Base-by-base conservation (phyloP, 2,113 vertebrate genomes). In the Lontra canadensis region DNA sequence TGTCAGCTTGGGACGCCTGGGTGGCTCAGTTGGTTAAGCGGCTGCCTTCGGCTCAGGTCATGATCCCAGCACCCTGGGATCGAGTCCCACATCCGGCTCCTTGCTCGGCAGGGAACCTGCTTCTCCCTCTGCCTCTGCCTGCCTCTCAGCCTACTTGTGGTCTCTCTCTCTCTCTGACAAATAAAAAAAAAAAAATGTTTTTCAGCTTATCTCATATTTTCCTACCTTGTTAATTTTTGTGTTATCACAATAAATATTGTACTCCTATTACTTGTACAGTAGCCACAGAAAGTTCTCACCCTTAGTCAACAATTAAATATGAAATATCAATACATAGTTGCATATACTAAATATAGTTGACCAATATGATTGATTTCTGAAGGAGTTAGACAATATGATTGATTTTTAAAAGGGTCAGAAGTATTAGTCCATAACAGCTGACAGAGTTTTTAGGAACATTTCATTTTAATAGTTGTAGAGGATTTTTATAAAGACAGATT, bases 141-240 rank as follows among this genome's bases (percentile, higher is more conserved):
- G n/a, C n/a, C n/a, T n/a, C n/a, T n/a, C n/a, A n/a, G n/a, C n/a
- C n/a, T n/a, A n/a, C n/a, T n/a, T n/a, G n/a, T n/a, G n/a, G n/a
- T n/a, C n/a, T n/a, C n/a, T n/a, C n/a, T n/a, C n/a, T n/a, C n/a
- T n/a, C n/a, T n/a, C n/a, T n/a, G n/a, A n/a, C n/a, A n/a, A n/a
- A n/a, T n/a, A n/a, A n/a, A n/a, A n/a, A n/a, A n/a, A n/a, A n/a
- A n/a, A n/a, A n/a, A n/a, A n/a, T n/a, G 71, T 17, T 67, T 94
- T 79, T 84, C 12, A 57, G 79, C 18, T 82, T 39, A 21, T 36
- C 25, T 71, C 65, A 42, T 79, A 90, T 52, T 79, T 96, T 31
- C 57, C 42, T 96, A 91, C 11, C 14, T 82, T 92, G 11, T 69
- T 92, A 82, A 81, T 63, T 96, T 94, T 81, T 82, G 6, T 76